Percentiles rank a stretch among this genome's conserved stretches.
Conservation (phyloP, 1,140 invertebrate genomes). For the Cotesia typhae region DNA sequence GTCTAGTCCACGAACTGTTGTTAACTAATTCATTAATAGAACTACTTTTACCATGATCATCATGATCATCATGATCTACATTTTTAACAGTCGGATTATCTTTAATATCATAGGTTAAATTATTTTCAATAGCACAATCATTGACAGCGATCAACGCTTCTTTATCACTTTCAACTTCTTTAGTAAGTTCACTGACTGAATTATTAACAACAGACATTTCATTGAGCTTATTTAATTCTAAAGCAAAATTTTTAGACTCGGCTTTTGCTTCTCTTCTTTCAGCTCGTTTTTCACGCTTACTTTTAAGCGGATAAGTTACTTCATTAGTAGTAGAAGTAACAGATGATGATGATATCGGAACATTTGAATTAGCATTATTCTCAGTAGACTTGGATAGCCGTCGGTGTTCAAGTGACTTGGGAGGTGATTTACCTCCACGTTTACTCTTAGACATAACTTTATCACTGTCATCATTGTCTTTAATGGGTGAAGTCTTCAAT, state of each 20-base stretch:
- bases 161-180: background rate
- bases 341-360: conserved; percentile 7
- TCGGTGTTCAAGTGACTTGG: conserved; percentile 50
- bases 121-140: conserved; percentile 38
- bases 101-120: conserved; percentile 42
- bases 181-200: conserved; percentile 1
- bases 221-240: conserved; percentile 5
- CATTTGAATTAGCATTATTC: conserved; percentile 45
- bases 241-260: conserved; percentile 39
- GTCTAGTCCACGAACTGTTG: conserved; percentile 56
- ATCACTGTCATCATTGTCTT: conserved; percentile 56
- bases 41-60: conserved; percentile 35
- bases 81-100: conserved; percentile 40
- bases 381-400: conserved; percentile 42
- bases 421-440: conserved; percentile 50
- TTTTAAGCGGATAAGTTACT: conserved; percentile 45
- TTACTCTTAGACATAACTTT: conserved; percentile 48
- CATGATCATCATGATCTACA: conserved; percentile 38
- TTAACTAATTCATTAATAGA: conserved; percentile 37
- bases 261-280: conserved; percentile 49
- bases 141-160: background rate
- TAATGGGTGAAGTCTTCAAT: conserved; percentile 52
- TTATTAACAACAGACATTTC: conserved; percentile 12
- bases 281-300: conserved; percentile 52
- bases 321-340: conserved; percentile 29